phyloP scores from a whole-genome alignment of 2,888 invertebrate genomes.

The Aleiodes leptofemur region DNA sequence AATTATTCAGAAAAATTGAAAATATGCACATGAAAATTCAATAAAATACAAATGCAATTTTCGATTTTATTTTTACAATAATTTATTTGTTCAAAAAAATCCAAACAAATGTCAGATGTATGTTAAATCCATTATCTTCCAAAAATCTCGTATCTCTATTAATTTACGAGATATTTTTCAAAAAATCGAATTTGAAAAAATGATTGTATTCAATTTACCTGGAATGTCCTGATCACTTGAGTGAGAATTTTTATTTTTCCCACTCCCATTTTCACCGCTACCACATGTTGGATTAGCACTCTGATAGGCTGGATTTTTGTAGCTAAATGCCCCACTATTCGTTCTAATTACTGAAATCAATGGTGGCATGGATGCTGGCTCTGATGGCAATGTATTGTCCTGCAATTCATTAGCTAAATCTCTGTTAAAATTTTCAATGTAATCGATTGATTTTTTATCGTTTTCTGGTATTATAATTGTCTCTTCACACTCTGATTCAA shows the following conservation, averaged over 20 bases:
- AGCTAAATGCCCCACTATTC: conserved; percentile 78
- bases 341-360: conserved; percentile 73
- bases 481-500: conserved; percentile 75
- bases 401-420: conserved; percentile 71
- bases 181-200: too few relatives aligned
- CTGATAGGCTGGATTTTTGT: conserved; percentile 85
- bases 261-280: conserved; percentile 55
- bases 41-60: too few relatives aligned
- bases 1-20: too few relatives aligned
- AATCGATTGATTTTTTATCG: conserved; percentile 59
- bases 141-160: too few relatives aligned
- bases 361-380: conserved; percentile 79
- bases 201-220: conserved; percentile 57
- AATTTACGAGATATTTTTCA: too few relatives aligned
- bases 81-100: too few relatives aligned
- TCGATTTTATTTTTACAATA: too few relatives aligned
- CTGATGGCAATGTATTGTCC: conserved; percentile 75
- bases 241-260: conserved; percentile 59
- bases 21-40: too few relatives aligned
- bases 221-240: conserved; percentile 76
- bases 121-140: too few relatives aligned
- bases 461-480: conserved; percentile 17
- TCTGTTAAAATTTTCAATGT: conserved; percentile 73
- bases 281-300: conserved; percentile 81
- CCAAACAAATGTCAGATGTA: too few relatives aligned